Evolutionary conservation across 2,113 vertebrate genomes (phyloP).

Genomic region (Platichthys flesus): DNA sequence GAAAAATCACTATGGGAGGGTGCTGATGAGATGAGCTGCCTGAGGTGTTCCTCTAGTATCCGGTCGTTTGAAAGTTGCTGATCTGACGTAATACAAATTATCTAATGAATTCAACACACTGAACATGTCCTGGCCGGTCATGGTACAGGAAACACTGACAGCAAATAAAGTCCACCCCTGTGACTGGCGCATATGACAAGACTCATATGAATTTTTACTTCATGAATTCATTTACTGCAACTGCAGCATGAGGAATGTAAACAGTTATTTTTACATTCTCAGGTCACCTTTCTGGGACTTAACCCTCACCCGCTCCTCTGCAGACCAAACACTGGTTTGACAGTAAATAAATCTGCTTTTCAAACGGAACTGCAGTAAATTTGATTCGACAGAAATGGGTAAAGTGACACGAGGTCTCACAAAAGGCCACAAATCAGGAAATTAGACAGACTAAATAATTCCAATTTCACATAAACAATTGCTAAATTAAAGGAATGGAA

Average conservation of each 20-base stretch:
- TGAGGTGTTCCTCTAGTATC: neutral
- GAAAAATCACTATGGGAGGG: neutral
- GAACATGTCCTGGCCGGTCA: neutral
- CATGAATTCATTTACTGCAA: neutral
- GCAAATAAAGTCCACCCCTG: neutral
- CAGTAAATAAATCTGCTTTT: no score
- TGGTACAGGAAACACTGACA: neutral
- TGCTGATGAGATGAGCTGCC: neutral
- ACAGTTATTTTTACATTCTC: neutral
- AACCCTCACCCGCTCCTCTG: no score
- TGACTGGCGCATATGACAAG: neutral
- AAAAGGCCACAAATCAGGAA: neutral
- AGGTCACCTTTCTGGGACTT: no score
- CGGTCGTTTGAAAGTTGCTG: neutral
- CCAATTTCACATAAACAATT: neutral
- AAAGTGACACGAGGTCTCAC: neutral
- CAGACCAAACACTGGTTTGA: no score
- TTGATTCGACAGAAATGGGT: neutral
- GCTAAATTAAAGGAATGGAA: neutral
- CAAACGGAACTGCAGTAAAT: neutral
- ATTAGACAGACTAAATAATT: neutral
- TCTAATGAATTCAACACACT: neutral
- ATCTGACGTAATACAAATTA: conserved; percentile 6
- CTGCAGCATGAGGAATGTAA: neutral
- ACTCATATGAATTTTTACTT: neutral